Conservation (phyloP, 2,113 vertebrate genomes). For the Parotia lawesii region DNA sequence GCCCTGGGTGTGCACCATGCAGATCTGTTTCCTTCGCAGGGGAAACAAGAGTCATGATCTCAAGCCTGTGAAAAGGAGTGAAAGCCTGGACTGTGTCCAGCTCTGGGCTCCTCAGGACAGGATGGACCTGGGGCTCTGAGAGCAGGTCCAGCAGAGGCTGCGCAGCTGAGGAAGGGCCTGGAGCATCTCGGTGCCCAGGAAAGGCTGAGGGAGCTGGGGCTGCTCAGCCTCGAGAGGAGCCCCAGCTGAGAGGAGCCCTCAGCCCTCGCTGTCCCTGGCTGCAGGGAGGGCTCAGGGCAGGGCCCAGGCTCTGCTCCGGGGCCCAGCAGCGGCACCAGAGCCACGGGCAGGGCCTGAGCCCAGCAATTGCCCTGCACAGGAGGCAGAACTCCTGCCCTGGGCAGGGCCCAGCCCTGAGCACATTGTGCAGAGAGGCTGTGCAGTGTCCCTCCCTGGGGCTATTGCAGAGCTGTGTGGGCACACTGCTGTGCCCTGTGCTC, state of each 20-base stretch:
- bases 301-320: neutral
- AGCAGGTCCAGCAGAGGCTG: neutral
- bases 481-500: neutral
- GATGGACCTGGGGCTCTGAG: neutral
- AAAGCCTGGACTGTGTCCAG: neutral
- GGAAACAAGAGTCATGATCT: neutral
- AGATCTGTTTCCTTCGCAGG: neutral
- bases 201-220: neutral
- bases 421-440: neutral
- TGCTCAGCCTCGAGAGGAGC: neutral
- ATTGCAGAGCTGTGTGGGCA: neutral
- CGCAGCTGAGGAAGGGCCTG: neutral
- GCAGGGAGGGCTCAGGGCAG: neutral
- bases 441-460: neutral
- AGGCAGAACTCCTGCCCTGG: neutral
- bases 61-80: neutral
- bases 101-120: neutral
- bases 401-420: neutral
- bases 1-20: neutral
- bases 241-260: neutral
- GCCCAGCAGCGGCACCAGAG: neutral
- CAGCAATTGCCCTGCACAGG: neutral
- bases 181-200: neutral
- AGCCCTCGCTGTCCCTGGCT: accelerated
- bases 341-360: neutral